These are phyloP conservation scores for Oenanthe melanoleuca DNA, from an alignment of 2,113 vertebrate species.

Conservation along the genomic window DNA sequence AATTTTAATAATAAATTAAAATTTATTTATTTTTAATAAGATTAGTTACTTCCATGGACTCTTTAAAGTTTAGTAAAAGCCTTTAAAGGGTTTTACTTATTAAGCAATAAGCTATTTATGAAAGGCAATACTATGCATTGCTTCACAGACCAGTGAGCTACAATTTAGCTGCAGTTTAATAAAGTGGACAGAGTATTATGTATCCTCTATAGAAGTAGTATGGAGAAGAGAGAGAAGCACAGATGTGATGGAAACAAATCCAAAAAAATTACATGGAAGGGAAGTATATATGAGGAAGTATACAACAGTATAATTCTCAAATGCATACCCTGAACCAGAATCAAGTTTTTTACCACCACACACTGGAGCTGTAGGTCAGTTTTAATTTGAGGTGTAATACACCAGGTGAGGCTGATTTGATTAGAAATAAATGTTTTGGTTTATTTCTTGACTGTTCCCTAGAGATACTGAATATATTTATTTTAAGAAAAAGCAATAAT, in stretches of 20 bases:
- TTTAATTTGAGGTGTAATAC: background rate
- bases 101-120: background rate
- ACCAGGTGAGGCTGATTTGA: background rate
- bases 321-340: background rate
- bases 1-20: background rate
- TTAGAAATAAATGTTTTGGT: background rate
- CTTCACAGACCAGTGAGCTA: background rate
- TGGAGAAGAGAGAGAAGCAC: background rate
- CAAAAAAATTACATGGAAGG: background rate
- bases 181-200: background rate
- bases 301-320: background rate
- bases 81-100: background rate
- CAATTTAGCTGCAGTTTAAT: background rate
- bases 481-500: background rate
- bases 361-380: background rate
- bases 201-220: background rate
- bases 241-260: background rate
- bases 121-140: background rate
- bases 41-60: background rate
- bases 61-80: background rate
- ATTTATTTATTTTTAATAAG: background rate
- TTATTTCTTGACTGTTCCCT: background rate
- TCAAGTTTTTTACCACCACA: accelerated
- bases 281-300: background rate
- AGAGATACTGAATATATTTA: background rate